phyloP scores from a whole-genome alignment of 1,140 invertebrate genomes.

The Acarapis woodi region DNA sequence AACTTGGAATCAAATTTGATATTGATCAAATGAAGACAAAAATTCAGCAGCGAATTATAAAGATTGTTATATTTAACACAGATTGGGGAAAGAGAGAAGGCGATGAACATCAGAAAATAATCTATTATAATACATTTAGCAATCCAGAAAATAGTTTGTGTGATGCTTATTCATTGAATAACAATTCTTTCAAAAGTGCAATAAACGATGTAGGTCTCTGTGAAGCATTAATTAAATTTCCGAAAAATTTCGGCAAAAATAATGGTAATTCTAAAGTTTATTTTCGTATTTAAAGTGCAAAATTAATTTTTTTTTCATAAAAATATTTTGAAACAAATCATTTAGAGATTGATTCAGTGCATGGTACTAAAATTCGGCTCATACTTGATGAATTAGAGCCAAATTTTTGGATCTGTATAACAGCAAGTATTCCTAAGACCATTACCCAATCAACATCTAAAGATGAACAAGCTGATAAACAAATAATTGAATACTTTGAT shows the following conservation, averaged over 20 bases:
- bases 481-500: slow-evolving; percentile 5
- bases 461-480: slow-evolving; percentile 4
- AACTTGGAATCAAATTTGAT: background rate
- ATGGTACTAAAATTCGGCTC: slow-evolving; percentile 5
- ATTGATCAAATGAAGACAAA: background rate
- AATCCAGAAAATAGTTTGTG: no score
- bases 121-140: no score
- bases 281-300: no score
- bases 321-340: background rate
- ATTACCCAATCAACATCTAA: background rate
- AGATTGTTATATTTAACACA: slow-evolving; percentile 7
- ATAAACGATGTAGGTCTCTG: slow-evolving; percentile 5
- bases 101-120: slow-evolving; percentile 5
- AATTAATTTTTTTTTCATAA: background rate
- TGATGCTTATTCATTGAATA: no score
- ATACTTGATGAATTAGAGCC: slow-evolving; percentile 4
- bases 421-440: slow-evolving; percentile 2
- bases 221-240: slow-evolving; percentile 9
- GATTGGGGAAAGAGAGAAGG: slow-evolving; percentile 7
- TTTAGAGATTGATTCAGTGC: slow-evolving; percentile 4
- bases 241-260: slow-evolving; percentile 4
- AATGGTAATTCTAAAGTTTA: slow-evolving; percentile 1
- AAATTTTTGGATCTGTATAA: slow-evolving; percentile 6
- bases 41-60: background rate
- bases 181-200: slow-evolving; percentile 1